Evolutionary conservation across 2,888 invertebrate genomes (phyloP).

Genomic region (Physocephala rufipes): DNA sequence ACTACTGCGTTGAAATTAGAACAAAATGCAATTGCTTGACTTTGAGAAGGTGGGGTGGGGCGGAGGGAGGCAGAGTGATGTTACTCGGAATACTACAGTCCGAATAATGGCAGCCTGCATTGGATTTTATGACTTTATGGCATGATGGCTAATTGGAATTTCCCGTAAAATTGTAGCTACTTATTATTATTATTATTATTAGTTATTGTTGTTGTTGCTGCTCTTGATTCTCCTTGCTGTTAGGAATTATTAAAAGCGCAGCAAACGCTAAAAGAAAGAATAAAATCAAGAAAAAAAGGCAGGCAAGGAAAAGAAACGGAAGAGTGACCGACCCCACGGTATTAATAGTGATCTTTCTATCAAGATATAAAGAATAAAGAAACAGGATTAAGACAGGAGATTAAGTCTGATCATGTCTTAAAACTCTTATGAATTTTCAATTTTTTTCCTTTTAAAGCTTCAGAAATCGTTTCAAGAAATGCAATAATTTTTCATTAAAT

Average conservation of each 20-base stretch:
- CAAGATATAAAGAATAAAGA: no score
- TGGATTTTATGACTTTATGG: background rate
- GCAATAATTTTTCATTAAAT: no score
- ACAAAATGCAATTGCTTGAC: slow-evolving; percentile 1
- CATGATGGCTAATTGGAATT: slow-evolving; percentile 8
- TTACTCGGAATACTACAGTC: background rate
- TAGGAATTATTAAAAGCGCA: background rate
- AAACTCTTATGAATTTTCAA: no score
- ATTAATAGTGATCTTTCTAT: no score
- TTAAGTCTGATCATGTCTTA: no score
- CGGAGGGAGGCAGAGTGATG: slow-evolving; percentile 8
- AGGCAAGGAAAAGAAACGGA: slow-evolving; percentile 19
- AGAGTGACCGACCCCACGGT: background rate
- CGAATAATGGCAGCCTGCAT: background rate
- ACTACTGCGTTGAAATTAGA: slow-evolving; percentile 8
- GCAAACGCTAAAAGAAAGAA: no score
- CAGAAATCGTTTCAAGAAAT: no score
- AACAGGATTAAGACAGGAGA: no score
- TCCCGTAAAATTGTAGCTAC: slow-evolving; percentile 1
- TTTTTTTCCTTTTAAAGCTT: no score
- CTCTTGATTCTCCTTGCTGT: no score
- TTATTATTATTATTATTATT: no score
- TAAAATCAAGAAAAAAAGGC: slow-evolving; percentile 17
- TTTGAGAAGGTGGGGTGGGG: background rate
- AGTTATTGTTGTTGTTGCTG: no score